Evolutionary conservation across 35 echinoderm and acorn worm species (phyloP), one percentile per base, ranked within the genome.

Genomic region (Lytechinus variegatus): DNA sequence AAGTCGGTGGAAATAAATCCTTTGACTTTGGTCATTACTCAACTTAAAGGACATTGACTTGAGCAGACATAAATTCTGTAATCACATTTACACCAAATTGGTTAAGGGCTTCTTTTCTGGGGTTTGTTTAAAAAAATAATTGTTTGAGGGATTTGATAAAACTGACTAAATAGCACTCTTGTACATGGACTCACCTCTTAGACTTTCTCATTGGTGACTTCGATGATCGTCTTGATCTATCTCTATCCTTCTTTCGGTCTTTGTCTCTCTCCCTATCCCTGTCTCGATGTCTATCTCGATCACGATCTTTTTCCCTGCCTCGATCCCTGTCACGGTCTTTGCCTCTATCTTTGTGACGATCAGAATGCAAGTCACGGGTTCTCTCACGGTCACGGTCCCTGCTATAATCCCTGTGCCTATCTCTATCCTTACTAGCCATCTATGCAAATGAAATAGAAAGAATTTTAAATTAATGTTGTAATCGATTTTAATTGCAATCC

Each of bases 311-410:
- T 24, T 94, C 54, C 92, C 96, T 79, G 60, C 94, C 92, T 4
- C 96, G 28, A 95, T 97, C 98, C 91, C 96, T 94, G 14, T 99
- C 96, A 33, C 96, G 91, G 19, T 97, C 96, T 55, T 95, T 96
- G 8, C 96, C 97, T 33, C 91, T 54, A 54, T 94, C 95, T 21
- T 95, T 54, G 55, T 96, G 61, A 54, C 97, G 55, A 92, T 95
- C 94, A 27, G 54, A 0, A 9, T 72, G 54, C 24, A 11, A 57
- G 61, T 89, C 54, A 5, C 91, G 89, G 52, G 27, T 27, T 16
- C 51, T 8, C 6, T 96, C 91, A 14, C 90, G 89, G 53, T 91
- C 87, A 54, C 95, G 52, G 21, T 94, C 95, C 52, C 90, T 90
- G n/a, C 52, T 21, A 54, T 27, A 19, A 6, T 92, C 90, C 3